phyloP scores from a whole-genome alignment of 2,797 vertebrate species.

The Parambassis ranga region DNA sequence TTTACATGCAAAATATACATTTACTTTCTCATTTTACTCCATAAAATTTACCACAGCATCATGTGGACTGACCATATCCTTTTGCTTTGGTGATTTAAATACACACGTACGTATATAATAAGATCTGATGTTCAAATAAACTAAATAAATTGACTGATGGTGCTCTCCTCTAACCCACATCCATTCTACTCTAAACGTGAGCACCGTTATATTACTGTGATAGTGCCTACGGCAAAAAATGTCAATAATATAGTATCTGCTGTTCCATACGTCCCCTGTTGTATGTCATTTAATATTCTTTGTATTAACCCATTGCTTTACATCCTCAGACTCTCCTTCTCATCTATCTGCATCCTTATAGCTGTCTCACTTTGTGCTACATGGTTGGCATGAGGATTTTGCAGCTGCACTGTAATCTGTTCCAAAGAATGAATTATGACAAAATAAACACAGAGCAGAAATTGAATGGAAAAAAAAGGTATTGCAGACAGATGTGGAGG shows the following conservation, averaged over 20 bases:
- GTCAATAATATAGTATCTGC: neutral
- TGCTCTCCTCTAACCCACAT: conserved; percentile 19
- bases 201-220: neutral
- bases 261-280: conserved; percentile 8
- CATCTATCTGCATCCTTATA: neutral
- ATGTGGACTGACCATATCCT: neutral
- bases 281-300: conserved; percentile 19
- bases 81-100: conserved; percentile 32
- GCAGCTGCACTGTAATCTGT: conserved; percentile 42
- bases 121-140: conserved; percentile 40
- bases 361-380: conserved; percentile 21
- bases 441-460: conserved; percentile 22
- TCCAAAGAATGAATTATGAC: conserved; percentile 45
- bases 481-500: conserved; percentile 9
- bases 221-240: conserved; percentile 12
- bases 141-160: conserved; percentile 40
- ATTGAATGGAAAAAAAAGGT: conserved; percentile 23
- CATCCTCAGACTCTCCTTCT: neutral
- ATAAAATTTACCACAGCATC: too few relatives aligned
- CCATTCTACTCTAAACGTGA: conserved; percentile 24
- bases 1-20: too few relatives aligned
- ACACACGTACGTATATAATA: conserved; percentile 11
- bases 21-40: too few relatives aligned
- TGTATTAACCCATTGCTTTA: conserved; percentile 1
- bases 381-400: conserved; percentile 35